phyloP scores from a whole-genome alignment of 64 coral and sea anemone genomes.

The Catalaphyllia jardinei region DNA sequence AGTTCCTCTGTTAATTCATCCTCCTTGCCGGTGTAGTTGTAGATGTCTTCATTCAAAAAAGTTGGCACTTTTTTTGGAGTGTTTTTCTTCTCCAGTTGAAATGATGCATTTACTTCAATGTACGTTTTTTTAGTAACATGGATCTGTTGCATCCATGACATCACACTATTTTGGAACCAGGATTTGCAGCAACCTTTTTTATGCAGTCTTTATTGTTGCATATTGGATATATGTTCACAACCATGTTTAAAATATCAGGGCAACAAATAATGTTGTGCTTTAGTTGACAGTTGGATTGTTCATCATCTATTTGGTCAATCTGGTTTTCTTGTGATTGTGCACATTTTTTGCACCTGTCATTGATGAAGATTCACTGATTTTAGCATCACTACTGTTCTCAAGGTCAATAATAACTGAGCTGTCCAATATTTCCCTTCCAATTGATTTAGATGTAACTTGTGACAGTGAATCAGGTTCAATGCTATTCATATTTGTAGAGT shows the following conservation, averaged over 20 bases:
- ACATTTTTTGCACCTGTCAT: too few species aligned
- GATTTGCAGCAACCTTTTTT: constrained; percentile 9
- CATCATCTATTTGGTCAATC: neutral
- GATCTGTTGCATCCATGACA: constrained; percentile 29
- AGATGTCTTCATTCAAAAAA: constrained; percentile 22
- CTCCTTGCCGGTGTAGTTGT: neutral
- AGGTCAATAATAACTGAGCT: too few species aligned
- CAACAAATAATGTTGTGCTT: neutral
- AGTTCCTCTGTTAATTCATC: constrained; percentile 17
- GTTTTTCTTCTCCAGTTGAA: constrained; percentile 31
- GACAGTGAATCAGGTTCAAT: too few species aligned
- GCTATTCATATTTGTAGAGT: too few species aligned
- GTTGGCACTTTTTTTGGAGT: neutral
- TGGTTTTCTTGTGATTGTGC: neutral
- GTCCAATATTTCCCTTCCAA: too few species aligned
- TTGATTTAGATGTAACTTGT: too few species aligned
- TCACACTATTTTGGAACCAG: neutral
- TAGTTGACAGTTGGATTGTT: neutral
- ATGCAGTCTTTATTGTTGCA: constrained; percentile 42
- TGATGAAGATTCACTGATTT: too few species aligned
- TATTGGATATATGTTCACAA: neutral
- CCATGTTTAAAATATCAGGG: neutral
- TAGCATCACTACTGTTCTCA: too few species aligned
- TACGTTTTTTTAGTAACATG: constrained; percentile 47
- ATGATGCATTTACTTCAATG: constrained; percentile 12